Conservation (phyloP, 2,113 vertebrate genomes). For the Ovibos moschatus region DNA sequence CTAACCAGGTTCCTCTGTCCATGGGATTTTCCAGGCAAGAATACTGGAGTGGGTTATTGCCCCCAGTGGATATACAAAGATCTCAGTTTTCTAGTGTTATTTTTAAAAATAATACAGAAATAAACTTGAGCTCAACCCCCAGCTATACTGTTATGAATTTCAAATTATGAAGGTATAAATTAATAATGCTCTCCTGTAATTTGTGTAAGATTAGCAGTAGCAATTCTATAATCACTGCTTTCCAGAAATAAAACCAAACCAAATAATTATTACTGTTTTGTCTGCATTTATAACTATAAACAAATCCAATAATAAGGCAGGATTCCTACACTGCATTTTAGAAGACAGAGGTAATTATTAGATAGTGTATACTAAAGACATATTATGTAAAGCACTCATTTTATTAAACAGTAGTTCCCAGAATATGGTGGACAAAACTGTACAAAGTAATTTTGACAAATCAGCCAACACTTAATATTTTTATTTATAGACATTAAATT, state of each 20-base stretch:
- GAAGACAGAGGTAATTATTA: conserved; percentile 31
- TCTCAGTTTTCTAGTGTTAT: background rate
- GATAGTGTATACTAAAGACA: background rate
- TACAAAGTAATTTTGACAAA: conserved; percentile 7
- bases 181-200: background rate
- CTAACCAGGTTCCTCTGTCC: no score
- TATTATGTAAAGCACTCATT: conserved; percentile 8
- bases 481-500: background rate
- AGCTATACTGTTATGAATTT: conserved; percentile 25
- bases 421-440: background rate
- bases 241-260: conserved; percentile 40
- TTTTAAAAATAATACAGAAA: conserved; percentile 14
- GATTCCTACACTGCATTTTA: background rate
- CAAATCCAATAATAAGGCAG: background rate
- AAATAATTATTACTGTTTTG: background rate
- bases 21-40: no score
- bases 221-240: conserved; percentile 21
- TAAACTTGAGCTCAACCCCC: background rate
- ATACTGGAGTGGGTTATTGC: background rate
- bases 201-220: conserved; percentile 7
- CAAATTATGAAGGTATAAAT: background rate
- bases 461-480: background rate
- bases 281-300: background rate
- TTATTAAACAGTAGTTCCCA: conserved; percentile 10
- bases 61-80: background rate